These are phyloP conservation scores for Eretmochelys imbricata DNA, from an alignment of 2,113 vertebrate genomes.

Conservation along the genomic window DNA sequence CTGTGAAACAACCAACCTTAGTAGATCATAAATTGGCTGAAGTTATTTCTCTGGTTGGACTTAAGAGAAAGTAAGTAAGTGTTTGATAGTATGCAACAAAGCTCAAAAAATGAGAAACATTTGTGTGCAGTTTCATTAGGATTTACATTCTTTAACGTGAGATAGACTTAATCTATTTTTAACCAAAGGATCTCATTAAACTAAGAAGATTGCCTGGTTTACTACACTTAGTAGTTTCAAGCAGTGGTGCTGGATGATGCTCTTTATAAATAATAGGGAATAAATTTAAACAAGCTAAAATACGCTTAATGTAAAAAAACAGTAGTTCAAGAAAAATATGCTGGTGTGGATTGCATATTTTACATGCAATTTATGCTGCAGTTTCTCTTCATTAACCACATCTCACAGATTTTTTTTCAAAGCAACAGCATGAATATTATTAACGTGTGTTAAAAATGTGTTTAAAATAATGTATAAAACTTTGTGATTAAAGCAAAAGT, in stretches of 20 bases:
- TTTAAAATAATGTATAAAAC: slow-evolving; percentile 77
- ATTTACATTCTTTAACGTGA: slow-evolving; percentile 75
- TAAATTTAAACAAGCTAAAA: slow-evolving; percentile 80
- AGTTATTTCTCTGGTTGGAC: slow-evolving; percentile 20
- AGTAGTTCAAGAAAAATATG: slow-evolving; percentile 74
- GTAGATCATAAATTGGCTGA: slow-evolving; percentile 28
- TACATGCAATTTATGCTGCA: slow-evolving; percentile 80
- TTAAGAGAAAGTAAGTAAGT: not conserved
- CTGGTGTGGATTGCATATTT: slow-evolving; percentile 77
- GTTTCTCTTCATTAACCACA: slow-evolving; percentile 84
- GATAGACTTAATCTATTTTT: slow-evolving; percentile 77
- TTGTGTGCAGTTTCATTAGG: slow-evolving; percentile 64
- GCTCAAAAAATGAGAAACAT: slow-evolving; percentile 70
- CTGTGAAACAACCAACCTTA: slow-evolving; percentile 30
- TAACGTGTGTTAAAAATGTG: slow-evolving; percentile 81
- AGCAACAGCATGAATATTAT: slow-evolving; percentile 78
- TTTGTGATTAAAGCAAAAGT: slow-evolving; percentile 73
- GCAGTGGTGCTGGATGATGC: slow-evolving; percentile 70
- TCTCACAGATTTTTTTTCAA: slow-evolving; percentile 76
- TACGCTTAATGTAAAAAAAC: slow-evolving; percentile 76
- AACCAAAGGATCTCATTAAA: slow-evolving; percentile 80
- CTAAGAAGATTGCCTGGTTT: slow-evolving; percentile 77
- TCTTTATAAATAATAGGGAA: slow-evolving; percentile 78
- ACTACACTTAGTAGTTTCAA: slow-evolving; percentile 73
- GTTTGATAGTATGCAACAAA: slow-evolving; percentile 11